phyloP scores from a whole-genome alignment of 2,888 invertebrate genomes.

The Brachyopa scutellaris region DNA sequence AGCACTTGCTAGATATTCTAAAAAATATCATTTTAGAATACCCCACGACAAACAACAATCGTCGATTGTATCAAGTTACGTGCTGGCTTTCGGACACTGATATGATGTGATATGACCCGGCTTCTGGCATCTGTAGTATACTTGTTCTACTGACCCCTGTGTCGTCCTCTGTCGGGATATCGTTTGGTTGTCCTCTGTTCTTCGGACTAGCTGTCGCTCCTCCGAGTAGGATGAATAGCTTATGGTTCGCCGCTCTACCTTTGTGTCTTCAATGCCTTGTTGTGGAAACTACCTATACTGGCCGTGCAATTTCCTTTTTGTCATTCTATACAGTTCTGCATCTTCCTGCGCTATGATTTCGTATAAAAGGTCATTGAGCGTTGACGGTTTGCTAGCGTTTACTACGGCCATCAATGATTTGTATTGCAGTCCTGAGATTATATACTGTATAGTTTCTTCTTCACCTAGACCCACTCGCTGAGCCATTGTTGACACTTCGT shows the following conservation, averaged over 20 bases:
- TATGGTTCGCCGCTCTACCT: background rate
- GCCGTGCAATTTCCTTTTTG: background rate
- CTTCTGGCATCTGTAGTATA: too few species aligned
- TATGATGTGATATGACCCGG: too few species aligned
- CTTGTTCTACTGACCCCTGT: too few species aligned
- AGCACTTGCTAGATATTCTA: too few species aligned
- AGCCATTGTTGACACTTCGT: constrained; percentile 6
- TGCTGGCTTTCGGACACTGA: too few species aligned
- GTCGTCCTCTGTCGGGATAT: background rate
- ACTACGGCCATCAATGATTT: background rate
- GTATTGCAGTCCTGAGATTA: background rate
- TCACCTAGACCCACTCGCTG: background rate
- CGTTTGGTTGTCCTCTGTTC: background rate
- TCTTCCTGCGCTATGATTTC: constrained; percentile 6
- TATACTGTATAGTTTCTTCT: constrained; percentile 1
- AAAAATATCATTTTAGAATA: too few species aligned
- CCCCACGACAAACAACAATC: too few species aligned
- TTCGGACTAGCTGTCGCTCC: background rate
- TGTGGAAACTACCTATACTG: too few species aligned
- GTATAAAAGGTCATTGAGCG: background rate
- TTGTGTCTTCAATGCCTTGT: too few species aligned
- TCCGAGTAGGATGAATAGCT: background rate
- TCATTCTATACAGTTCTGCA: constrained; percentile 11
- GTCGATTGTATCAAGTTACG: too few species aligned
- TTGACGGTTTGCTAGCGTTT: constrained; percentile 3